A percentile compares a stretch with the other conserved stretches of the same genome.
phyloP scores from a whole-genome alignment of 1,140 invertebrate genomes.

The Lepidurus apus region DNA sequence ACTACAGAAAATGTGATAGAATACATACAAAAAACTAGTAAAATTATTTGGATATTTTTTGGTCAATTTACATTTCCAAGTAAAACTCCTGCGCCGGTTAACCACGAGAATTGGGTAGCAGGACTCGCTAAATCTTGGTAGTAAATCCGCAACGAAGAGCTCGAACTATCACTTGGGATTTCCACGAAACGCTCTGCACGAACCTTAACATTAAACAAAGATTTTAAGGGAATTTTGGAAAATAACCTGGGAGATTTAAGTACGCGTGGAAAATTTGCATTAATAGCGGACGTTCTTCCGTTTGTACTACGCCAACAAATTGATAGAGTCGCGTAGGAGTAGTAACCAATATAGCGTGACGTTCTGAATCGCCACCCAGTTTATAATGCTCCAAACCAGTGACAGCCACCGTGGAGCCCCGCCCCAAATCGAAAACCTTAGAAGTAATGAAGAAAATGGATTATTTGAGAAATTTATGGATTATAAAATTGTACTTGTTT shows the following conservation, averaged over 20 bases:
- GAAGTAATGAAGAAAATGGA: constrained; percentile 35
- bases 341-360: constrained; percentile 72
- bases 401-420: constrained; percentile 66
- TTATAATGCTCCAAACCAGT: constrained; percentile 79
- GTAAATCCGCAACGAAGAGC: constrained; percentile 74
- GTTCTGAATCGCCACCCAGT: constrained; percentile 58
- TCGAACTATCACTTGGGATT: constrained; percentile 65
- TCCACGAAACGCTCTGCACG: constrained; percentile 60
- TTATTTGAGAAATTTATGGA: background rate
- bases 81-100: constrained; percentile 68
- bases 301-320: constrained; percentile 66
- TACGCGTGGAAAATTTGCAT: constrained; percentile 77
- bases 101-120: constrained; percentile 79
- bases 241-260: constrained; percentile 62
- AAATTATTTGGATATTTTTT: background rate
- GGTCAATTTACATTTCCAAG: constrained; percentile 55
- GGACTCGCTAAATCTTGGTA: constrained; percentile 58
- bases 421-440: constrained; percentile 79
- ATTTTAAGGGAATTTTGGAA: background rate
- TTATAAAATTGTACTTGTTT: constrained; percentile 62
- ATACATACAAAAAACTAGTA: constrained; percentile 28
- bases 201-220: constrained; percentile 29
- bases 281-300: constrained; percentile 72
- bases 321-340: constrained; percentile 77
- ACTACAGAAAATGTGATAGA: background rate